A percentile compares a stretch with the other conserved stretches of the same genome.
These are phyloP conservation scores for Apteryx mantelli DNA, from an alignment of 2,113 vertebrate species.

Conservation along the genomic window DNA sequence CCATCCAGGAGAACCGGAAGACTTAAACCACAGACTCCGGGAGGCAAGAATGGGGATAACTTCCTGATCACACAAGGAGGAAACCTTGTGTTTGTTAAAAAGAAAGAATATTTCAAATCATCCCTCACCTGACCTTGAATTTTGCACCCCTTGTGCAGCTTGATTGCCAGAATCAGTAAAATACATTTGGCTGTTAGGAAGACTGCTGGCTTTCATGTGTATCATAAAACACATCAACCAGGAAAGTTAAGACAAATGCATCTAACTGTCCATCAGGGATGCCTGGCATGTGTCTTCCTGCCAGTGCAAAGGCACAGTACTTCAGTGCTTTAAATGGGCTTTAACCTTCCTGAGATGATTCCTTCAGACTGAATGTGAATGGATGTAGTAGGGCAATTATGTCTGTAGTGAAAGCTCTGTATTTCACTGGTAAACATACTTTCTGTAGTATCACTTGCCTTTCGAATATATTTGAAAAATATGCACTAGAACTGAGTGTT, in stretches of 20 bases:
- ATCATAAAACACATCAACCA: not conserved
- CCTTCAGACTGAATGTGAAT: rapidly evolving
- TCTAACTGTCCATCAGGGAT: not conserved
- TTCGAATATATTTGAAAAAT: not conserved
- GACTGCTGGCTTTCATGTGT: not conserved
- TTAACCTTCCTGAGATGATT: not conserved
- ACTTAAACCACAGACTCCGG: not conserved
- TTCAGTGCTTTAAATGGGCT: not conserved
- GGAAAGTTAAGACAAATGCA: not conserved
- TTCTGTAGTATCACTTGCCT: not conserved
- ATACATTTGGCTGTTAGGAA: not conserved
- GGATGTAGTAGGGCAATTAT: not conserved
- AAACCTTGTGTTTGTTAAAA: not conserved
- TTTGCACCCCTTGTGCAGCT: not conserved
- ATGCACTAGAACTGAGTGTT: rapidly evolving
- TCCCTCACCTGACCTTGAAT: not conserved
- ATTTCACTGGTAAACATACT: not conserved
- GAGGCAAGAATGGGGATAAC: not conserved
- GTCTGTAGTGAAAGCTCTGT: not conserved
- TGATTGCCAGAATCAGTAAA: not conserved
- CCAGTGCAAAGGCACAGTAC: not conserved
- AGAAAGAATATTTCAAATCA: not conserved
- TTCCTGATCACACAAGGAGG: not conserved
- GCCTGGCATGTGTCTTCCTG: not conserved
- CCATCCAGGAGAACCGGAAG: not conserved